Evolutionary conservation across 2,113 vertebrate species (phyloP).

Genomic region (Colossoma macropomum): DNA sequence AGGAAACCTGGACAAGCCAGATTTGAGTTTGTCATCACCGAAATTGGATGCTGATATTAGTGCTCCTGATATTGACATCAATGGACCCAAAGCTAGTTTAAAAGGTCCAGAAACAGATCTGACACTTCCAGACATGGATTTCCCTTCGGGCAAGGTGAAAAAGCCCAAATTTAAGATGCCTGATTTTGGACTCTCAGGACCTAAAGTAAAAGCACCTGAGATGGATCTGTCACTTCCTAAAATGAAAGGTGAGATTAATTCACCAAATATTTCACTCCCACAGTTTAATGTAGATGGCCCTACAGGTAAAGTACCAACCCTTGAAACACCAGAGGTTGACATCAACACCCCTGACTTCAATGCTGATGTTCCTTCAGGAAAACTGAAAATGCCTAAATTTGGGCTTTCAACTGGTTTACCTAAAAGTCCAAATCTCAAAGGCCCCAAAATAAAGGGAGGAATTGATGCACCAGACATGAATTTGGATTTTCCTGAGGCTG

Average conservation of each 20-base stretch:
- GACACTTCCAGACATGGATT: slow-evolving; percentile 38
- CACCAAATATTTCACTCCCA: slow-evolving; percentile 35
- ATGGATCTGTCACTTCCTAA: slow-evolving; percentile 46
- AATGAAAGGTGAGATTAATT: slow-evolving; percentile 33
- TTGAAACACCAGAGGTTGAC: slow-evolving; percentile 52
- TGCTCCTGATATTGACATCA: slow-evolving; percentile 52
- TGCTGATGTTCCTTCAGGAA: slow-evolving; percentile 53
- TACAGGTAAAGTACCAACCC: slow-evolving; percentile 37
- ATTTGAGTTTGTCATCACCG: slow-evolving; percentile 45
- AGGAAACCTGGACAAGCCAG: slow-evolving; percentile 54
- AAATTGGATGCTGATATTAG: slow-evolving; percentile 46
- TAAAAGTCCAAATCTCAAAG: slow-evolving; percentile 55
- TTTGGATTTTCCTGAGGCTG: neutral
- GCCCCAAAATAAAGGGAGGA: slow-evolving; percentile 64
- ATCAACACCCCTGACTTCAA: slow-evolving; percentile 60
- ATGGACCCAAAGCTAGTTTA: slow-evolving; percentile 56
- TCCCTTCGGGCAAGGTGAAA: slow-evolving; percentile 60
- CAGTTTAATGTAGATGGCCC: slow-evolving; percentile 38
- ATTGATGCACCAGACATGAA: slow-evolving; percentile 42
- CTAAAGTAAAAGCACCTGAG: slow-evolving; percentile 32
- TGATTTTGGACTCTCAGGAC: slow-evolving; percentile 60
- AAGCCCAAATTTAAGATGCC: slow-evolving; percentile 63
- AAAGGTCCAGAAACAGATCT: slow-evolving; percentile 37
- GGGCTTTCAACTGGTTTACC: neutral
- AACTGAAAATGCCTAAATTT: slow-evolving; percentile 48